Conservation (phyloP, 2,113 vertebrate genomes). For the Rhinopithecus roxellana region DNA sequence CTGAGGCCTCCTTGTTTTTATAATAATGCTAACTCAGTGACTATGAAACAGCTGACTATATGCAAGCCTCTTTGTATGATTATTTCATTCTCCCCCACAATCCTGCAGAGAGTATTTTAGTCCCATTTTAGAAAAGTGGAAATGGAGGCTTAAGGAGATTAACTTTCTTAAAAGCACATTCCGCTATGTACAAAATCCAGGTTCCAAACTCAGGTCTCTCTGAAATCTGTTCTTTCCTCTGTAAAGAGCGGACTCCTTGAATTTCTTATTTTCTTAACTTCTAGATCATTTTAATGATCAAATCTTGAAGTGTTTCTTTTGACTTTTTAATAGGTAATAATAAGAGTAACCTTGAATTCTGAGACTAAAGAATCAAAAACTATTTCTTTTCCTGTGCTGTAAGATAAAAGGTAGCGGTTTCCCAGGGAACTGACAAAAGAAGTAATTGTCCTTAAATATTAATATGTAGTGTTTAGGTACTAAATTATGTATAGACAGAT, state of each 20-base stretch:
- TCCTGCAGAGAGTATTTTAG: not conserved
- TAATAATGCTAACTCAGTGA: not conserved
- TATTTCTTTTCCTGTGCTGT: not conserved
- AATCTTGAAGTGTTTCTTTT: not conserved
- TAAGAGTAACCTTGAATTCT: not conserved
- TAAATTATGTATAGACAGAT: not conserved
- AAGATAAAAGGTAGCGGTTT: not conserved
- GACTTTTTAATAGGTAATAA: not conserved
- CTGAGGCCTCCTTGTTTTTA: not conserved
- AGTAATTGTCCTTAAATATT: not conserved
- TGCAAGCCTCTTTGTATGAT: not conserved
- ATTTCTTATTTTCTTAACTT: not conserved
- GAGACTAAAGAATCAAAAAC: not conserved
- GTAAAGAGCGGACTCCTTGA: not conserved
- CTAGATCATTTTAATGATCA: conserved; percentile 9
- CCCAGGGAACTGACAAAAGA: not conserved
- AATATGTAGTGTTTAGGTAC: not conserved
- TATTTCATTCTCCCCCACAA: not conserved
- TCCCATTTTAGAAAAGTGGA: not conserved
- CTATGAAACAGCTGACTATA: not conserved
- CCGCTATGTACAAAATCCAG: not conserved
- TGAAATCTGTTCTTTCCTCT: not conserved
- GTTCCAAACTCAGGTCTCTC: not conserved
- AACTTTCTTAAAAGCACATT: not conserved
- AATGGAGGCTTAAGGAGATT: not conserved